Conservation (phyloP, 1,140 invertebrate genomes). For the Asobara japonica region DNA sequence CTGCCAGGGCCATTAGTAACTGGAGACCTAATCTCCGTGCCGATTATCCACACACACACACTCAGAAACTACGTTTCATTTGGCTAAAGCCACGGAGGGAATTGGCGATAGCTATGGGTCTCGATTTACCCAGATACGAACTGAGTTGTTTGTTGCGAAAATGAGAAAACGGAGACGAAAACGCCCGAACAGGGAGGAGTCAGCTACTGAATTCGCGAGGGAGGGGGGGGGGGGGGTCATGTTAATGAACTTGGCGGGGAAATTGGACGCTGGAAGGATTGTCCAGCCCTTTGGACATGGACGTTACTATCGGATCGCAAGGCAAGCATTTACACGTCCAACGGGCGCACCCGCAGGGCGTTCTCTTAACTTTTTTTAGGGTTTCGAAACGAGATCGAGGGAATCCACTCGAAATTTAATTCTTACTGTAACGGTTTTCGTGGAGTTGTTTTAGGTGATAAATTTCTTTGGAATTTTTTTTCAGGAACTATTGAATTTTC, state of each 20-base stretch:
- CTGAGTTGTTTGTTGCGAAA: constrained; percentile 1
- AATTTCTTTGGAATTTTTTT: not conserved
- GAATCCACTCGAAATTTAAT: not conserved
- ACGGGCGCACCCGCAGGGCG: constrained; percentile 34
- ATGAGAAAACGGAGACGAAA: constrained; percentile 13
- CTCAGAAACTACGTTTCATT: not conserved
- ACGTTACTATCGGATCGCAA: constrained; percentile 37
- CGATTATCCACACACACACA: not conserved
- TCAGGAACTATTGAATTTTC: too few species aligned
- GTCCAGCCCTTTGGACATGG: constrained; percentile 4
- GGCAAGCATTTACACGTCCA: constrained; percentile 40
- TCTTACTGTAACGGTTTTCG: not conserved
- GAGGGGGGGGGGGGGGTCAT: not conserved
- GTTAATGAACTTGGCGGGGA: constrained; percentile 3
- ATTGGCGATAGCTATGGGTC: not conserved
- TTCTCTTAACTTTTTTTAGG: constrained; percentile 29
- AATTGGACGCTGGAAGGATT: constrained; percentile 16
- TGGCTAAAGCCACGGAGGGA: not conserved
- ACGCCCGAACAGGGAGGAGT: too few species aligned
- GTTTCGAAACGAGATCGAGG: too few species aligned
- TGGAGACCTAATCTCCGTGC: not conserved
- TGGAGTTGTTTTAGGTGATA: constrained; percentile 14
- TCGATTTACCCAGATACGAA: not conserved
- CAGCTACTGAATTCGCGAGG: not conserved
- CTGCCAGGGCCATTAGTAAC: constrained; percentile 1